phyloP scores from a whole-genome alignment of 1,140 invertebrate species.

The Antheraea mylitta region DNA sequence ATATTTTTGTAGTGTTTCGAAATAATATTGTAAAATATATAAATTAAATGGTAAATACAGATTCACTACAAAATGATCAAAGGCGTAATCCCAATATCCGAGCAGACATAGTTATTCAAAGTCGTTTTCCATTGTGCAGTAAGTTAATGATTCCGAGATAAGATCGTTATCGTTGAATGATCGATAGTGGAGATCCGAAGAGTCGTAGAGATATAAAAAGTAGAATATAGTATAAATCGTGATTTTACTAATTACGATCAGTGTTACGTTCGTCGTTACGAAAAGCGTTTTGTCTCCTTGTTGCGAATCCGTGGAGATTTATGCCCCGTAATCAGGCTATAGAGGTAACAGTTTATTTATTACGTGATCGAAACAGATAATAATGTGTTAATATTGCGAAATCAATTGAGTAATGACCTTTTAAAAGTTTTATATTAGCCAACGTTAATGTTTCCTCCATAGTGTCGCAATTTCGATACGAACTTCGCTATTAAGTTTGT shows the following conservation, averaged over 20 bases:
- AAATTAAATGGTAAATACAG: not conserved
- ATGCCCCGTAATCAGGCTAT: constrained; percentile 56
- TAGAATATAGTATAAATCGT: constrained; percentile 63
- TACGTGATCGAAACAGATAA: constrained; percentile 48
- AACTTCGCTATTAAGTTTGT: not conserved
- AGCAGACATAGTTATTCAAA: constrained; percentile 13
- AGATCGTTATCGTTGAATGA: constrained; percentile 56
- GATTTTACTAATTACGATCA: constrained; percentile 60
- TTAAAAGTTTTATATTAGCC: constrained; percentile 56
- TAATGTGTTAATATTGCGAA: constrained; percentile 61
- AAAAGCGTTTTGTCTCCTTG: constrained; percentile 57
- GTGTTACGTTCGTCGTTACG: constrained; percentile 56
- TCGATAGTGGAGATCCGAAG: constrained; percentile 54
- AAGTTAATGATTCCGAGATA: constrained; percentile 45
- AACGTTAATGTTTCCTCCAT: constrained; percentile 31
- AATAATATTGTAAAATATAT: too few relatives aligned
- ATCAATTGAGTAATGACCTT: constrained; percentile 53
- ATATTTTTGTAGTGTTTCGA: too few relatives aligned
- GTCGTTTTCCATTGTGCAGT: constrained; percentile 40
- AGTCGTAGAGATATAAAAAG: constrained; percentile 49
- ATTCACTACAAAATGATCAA: not conserved
- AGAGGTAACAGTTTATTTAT: constrained; percentile 55
- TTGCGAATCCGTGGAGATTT: constrained; percentile 58
- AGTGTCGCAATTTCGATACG: not conserved
- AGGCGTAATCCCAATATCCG: constrained; percentile 9